These are phyloP conservation scores for Acleris emargana DNA, from an alignment of 2,888 invertebrate genomes.

Conservation along the genomic window DNA sequence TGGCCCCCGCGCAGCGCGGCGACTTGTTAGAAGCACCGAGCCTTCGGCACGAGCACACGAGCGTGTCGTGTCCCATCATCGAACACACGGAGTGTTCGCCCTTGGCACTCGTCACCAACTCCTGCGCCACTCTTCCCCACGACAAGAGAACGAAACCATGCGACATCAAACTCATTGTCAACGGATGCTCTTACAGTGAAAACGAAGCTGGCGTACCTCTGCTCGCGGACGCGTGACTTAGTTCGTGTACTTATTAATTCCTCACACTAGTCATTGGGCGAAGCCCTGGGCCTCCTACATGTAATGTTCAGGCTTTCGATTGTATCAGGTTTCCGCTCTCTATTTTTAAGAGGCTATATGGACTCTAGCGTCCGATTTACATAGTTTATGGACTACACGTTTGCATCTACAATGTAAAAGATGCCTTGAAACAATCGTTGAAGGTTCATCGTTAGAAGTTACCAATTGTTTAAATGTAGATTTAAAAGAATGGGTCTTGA, in stretches of 20 bases:
- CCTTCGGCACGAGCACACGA: conserved; percentile 78
- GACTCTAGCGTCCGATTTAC: conserved; percentile 1
- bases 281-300: conserved; percentile 25
- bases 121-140: conserved; percentile 31
- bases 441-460: background rate
- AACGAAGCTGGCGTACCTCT: conserved; percentile 71
- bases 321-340: conserved; percentile 25
- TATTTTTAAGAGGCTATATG: conserved; percentile 13
- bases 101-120: conserved; percentile 41
- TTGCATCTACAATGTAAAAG: background rate
- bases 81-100: conserved; percentile 71
- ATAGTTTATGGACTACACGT: background rate
- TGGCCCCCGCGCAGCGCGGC: conserved; percentile 76
- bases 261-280: conserved; percentile 56
- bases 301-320: conserved; percentile 10
- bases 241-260: conserved; percentile 38
- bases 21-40: conserved; percentile 77
- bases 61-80: conserved; percentile 89
- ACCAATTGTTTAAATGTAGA: background rate
- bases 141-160: conserved; percentile 46
- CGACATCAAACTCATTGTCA: conserved; percentile 72
- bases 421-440: background rate
- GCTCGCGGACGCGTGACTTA: conserved; percentile 60
- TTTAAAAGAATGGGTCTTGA: background rate
- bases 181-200: conserved; percentile 63